These are phyloP conservation scores for Xerus inauris DNA, from an alignment of 2,113 vertebrate species.

Conservation along the genomic window DNA sequence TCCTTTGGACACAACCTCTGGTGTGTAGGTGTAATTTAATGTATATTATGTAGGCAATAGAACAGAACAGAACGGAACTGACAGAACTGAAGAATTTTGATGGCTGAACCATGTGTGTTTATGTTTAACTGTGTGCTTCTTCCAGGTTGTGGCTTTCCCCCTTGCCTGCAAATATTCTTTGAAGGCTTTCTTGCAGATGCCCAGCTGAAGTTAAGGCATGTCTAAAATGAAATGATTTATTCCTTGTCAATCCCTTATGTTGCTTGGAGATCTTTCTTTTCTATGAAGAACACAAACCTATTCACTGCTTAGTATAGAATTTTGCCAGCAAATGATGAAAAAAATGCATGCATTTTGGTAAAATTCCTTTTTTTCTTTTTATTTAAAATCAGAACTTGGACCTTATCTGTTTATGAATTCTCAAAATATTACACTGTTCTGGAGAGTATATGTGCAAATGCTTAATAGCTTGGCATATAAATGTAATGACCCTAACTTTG, in stretches of 20 bases:
- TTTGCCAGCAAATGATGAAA: neutral
- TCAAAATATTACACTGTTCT: neutral
- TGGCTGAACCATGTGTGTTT: neutral
- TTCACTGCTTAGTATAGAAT: slow-evolving; percentile 9
- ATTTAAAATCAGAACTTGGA: neutral
- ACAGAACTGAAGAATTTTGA: neutral
- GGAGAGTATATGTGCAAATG: neutral
- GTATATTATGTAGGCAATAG: neutral
- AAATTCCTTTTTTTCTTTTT: neutral
- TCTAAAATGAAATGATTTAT: neutral
- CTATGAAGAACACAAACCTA: neutral
- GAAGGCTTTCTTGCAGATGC: neutral
- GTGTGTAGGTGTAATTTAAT: neutral
- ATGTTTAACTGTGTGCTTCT: neutral
- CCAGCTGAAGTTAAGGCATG: neutral
- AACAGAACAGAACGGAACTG: neutral
- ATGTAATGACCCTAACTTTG: neutral
- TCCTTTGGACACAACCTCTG: neutral
- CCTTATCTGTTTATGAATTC: neutral
- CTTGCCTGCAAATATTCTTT: neutral
- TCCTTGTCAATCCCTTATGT: neutral
- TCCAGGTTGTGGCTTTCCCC: neutral
- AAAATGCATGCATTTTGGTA: neutral
- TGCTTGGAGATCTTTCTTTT: neutral
- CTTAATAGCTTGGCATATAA: neutral